phyloP scores from a whole-genome alignment of 2,113 vertebrate genomes.

The Ramphastos sulfuratus region DNA sequence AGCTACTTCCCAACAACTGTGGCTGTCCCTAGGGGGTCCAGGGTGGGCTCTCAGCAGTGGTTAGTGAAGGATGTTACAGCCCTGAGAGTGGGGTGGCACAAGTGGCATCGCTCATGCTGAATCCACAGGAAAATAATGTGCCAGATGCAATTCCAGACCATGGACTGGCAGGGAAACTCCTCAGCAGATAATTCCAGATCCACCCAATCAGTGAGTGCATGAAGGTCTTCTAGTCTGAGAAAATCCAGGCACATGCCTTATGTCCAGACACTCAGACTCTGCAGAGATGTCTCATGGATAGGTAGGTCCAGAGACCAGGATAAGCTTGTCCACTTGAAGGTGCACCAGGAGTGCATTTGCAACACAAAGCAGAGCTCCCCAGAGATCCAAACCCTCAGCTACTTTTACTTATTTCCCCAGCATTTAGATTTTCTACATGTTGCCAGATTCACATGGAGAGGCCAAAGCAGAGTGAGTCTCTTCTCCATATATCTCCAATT shows the following conservation, averaged over 20 bases:
- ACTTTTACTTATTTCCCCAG: not conserved
- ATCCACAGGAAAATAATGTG: not conserved
- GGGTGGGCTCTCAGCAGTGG: not conserved
- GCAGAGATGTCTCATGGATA: not conserved
- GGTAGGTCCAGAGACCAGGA: not conserved
- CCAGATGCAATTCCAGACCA: not conserved
- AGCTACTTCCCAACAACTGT: not conserved
- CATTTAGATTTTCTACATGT: not conserved
- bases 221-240: not conserved
- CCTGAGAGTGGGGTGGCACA: not conserved
- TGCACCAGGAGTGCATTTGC: not conserved
- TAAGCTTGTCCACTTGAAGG: not conserved
- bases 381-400: not conserved
- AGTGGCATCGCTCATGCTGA: not conserved
- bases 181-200: not conserved
- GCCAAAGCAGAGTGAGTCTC: not conserved
- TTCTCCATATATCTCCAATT: not conserved
- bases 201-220: not conserved
- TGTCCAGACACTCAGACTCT: not conserved
- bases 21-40: not conserved
- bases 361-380: not conserved
- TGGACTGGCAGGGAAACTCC: not conserved
- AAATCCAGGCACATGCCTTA: not conserved
- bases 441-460: not conserved
- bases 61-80: not conserved